phyloP scores from a whole-genome alignment of 1,140 invertebrate genomes.

The Drosophila repleta region DNA sequence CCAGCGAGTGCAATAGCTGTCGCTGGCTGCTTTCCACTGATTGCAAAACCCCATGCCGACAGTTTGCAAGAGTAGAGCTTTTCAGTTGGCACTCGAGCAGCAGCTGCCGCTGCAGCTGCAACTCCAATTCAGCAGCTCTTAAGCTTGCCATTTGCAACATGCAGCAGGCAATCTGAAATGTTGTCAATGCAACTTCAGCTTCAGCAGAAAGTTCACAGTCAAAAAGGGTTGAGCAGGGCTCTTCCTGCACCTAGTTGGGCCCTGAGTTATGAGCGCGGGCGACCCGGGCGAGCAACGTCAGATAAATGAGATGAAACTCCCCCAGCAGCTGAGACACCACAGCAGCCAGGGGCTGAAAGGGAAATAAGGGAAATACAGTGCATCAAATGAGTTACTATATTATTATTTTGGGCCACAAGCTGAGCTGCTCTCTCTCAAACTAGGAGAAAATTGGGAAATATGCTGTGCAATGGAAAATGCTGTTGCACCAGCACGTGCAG shows the following conservation, averaged over 20 bases:
- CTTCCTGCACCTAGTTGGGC: slow-evolving; percentile 28
- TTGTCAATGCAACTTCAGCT: slow-evolving; percentile 36
- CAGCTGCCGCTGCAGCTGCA: slow-evolving; percentile 29
- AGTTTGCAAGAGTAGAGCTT: slow-evolving; percentile 33
- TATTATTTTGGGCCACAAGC: slow-evolving; percentile 21
- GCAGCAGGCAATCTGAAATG: slow-evolving; percentile 40
- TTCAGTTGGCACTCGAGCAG: slow-evolving; percentile 30
- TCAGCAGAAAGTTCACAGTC: slow-evolving; percentile 12
- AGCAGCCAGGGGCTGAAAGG: not conserved
- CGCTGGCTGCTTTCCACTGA: slow-evolving; percentile 66
- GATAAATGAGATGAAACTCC: slow-evolving; percentile 27
- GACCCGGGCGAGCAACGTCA: not conserved
- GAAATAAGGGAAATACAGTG: not conserved
- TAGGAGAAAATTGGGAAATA: not conserved
- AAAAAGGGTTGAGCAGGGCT: slow-evolving; percentile 24
- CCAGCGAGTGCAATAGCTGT: slow-evolving; percentile 43
- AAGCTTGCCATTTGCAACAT: slow-evolving; percentile 54
- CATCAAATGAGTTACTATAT: slow-evolving; percentile 16
- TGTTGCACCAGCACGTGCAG: too few relatives aligned
- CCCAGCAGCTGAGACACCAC: slow-evolving; percentile 12
- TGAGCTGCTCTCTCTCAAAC: not conserved
- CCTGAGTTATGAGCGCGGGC: slow-evolving; percentile 41
- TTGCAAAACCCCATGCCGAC: slow-evolving; percentile 72
- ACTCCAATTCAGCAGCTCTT: slow-evolving; percentile 38
- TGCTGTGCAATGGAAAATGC: too few relatives aligned